A percentile compares a stretch with the other conserved stretches of the same genome.
phyloP scores from a whole-genome alignment of 53 echinoderm and acorn worm species.

The Pentamera pediparva region DNA sequence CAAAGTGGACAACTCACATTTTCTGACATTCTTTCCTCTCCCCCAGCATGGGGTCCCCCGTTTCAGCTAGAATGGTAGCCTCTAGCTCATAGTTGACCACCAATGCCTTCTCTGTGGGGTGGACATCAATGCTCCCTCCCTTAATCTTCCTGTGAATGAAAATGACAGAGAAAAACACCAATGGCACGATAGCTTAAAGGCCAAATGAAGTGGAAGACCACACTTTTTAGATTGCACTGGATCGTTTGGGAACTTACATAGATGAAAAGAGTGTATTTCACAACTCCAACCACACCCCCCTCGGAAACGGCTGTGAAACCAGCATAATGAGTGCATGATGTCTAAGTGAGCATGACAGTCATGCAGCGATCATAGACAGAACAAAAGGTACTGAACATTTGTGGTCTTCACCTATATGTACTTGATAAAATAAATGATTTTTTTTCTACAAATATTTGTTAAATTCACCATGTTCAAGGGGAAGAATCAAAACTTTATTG shows the following conservation, averaged over 20 bases:
- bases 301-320: neutral
- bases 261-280: neutral
- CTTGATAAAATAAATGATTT: too few species aligned
- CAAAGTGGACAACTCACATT: constrained; percentile 82
- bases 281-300: neutral
- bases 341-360: neutral
- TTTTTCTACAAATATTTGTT: too few species aligned
- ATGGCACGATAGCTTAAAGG: too few species aligned
- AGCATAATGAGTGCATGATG: neutral
- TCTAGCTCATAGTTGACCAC: constrained; percentile 99
- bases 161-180: neutral
- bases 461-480: too few species aligned
- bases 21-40: constrained; percentile 99
- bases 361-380: too few species aligned
- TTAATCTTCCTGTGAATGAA: constrained; percentile 71
- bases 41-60: constrained; percentile 96
- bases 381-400: too few species aligned
- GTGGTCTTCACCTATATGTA: too few species aligned
- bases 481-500: too few species aligned
- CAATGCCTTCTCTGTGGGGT: constrained; percentile 94
- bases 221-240: neutral
- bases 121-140: constrained; percentile 98
- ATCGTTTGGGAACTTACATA: neutral
- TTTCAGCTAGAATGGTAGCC: constrained; percentile 92
- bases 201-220: too few species aligned